A percentile compares a stretch with the other conserved stretches of the same genome.
Evolutionary conservation across 2,113 vertebrate species (phyloP).

Genomic region (Colius striatus): DNA sequence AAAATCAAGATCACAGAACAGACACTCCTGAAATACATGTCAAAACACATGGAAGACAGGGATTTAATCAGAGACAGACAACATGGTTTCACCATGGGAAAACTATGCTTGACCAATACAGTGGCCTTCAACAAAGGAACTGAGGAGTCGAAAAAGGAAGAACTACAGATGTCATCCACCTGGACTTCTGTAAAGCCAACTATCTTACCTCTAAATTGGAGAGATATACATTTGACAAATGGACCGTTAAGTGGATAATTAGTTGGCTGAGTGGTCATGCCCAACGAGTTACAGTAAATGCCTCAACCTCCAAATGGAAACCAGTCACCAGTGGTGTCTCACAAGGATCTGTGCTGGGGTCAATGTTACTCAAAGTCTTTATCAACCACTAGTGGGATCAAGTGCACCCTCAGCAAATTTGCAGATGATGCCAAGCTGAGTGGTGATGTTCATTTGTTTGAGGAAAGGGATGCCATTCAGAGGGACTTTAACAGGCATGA

Average conservation of each 20-base stretch:
- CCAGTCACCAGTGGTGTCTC: background rate
- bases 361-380: background rate
- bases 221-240: accelerated
- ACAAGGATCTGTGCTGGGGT: background rate
- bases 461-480: background rate
- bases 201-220: background rate
- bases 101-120: background rate
- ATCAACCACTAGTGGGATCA: background rate
- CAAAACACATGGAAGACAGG: background rate
- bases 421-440: background rate
- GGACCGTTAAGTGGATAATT: background rate
- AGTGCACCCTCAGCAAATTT: background rate
- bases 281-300: background rate
- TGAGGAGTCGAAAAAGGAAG: background rate
- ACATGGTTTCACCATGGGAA: background rate
- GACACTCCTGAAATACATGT: background rate
- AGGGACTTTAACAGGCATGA: background rate
- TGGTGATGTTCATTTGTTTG: accelerated
- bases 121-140: accelerated
- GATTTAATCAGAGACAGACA: background rate
- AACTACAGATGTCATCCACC: background rate
- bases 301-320: background rate
- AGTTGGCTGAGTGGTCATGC: accelerated
- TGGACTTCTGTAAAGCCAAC: background rate
- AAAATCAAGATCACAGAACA: background rate